Percentiles rank a stretch among this genome's conserved stretches.
Evolutionary conservation across 2,113 vertebrate genomes (phyloP).

Genomic region (Hepsetus odoe): DNA sequence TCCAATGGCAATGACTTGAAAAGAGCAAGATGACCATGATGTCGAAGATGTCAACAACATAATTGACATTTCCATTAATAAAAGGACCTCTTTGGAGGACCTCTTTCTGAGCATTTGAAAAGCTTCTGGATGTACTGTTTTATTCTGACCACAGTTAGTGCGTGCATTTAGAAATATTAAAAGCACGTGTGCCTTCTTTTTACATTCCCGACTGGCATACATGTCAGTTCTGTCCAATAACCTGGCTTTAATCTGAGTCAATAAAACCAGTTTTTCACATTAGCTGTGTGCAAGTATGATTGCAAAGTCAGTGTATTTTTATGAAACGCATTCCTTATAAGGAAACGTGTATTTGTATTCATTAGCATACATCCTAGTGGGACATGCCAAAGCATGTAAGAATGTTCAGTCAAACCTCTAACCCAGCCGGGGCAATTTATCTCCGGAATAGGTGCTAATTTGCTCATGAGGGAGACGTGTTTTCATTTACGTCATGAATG

Average conservation of each 20-base stretch:
- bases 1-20: not conserved
- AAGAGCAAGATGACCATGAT: not conserved
- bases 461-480: slow-evolving; percentile 72
- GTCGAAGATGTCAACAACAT: not conserved
- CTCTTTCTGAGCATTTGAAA: not conserved
- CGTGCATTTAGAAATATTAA: not conserved
- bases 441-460: slow-evolving; percentile 78
- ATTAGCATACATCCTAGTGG: slow-evolving; percentile 66
- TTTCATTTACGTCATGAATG: slow-evolving; percentile 78
- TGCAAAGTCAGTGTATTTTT: slow-evolving; percentile 7
- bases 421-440: slow-evolving; percentile 78
- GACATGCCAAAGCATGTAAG: slow-evolving; percentile 65
- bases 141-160: not conserved
- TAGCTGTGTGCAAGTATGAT: not conserved
- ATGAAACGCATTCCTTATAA: slow-evolving; percentile 24
- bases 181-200: not conserved
- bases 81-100: not conserved
- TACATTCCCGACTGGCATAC: not conserved
- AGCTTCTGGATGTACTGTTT: not conserved
- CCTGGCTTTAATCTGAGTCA: not conserved
- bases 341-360: slow-evolving; percentile 69
- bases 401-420: slow-evolving; percentile 77
- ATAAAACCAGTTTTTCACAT: not conserved
- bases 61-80: not conserved
- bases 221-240: not conserved